Base-by-base conservation (phyloP, 2,888 invertebrate species). In the Lutraria lutraria region DNA sequence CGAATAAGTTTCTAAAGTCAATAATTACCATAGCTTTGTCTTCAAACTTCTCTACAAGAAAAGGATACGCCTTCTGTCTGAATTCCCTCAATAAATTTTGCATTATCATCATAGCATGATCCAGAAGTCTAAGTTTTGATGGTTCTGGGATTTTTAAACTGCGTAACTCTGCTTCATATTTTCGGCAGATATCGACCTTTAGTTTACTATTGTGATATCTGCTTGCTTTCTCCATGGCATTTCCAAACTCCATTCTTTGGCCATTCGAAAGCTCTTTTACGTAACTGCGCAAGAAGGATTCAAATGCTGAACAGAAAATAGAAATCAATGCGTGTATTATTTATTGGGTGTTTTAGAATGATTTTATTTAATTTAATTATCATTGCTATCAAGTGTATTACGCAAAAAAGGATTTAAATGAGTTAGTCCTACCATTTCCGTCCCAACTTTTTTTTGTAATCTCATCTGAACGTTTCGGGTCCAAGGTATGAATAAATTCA, bases 401-500 rank as follows among this genome's bases (percentile, higher is more conserved):
- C n/a, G 43, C 43, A 43, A 43, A 43, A 43, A 43, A 43, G 43
- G 8, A 4, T 43, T 2, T 43, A 43, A 43, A 43, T 43, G 15
- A 53, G 13, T 25, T 25, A 53, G 6, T 82, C 13, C 43, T 43
- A 82, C 82, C 63, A 34, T 60, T 63, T 34, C 83, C 83, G 19
- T 83, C 72, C 15, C 52, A 34, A 15, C 4, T 0, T 72, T 83
- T 83, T 29, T 68, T 68, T 31, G 63, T 83, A 25, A 63, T 72
- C 19, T 34, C 43, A 29, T 79, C 79, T 19, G 72, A 53, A 29
- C 10, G 25, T 72, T 83, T 83, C 8, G 83, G 72, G 52, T 52
- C 63, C 16, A n/a, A 68, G 13, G 6, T 15, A 52, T 72, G 52
- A 1, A 83, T 6, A 63, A 34, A 72, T n/a, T n/a, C 16, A 12